A percentile compares a stretch with the other conserved stretches of the same genome.
These are phyloP conservation scores for Suricata suricatta DNA, from an alignment of 2,113 vertebrate species.

Conservation along the genomic window DNA sequence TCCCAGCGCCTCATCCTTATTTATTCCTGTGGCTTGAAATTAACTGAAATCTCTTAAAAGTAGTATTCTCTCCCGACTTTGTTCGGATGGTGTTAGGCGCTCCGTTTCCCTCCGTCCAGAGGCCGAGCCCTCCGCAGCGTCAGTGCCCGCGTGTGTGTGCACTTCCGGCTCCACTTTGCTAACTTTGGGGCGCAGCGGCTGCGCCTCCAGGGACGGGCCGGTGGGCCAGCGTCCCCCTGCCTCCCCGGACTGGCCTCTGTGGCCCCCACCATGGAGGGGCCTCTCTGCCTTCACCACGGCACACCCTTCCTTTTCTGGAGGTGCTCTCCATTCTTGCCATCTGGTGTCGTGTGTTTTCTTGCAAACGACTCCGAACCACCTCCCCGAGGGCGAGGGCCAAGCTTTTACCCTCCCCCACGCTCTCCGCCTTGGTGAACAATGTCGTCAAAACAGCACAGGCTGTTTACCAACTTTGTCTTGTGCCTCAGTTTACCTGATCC, in stretches of 20 bases:
- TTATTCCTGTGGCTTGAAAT: not conserved
- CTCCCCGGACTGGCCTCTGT: not conserved
- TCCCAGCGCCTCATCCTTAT: not conserved
- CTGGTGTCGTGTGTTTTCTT: not conserved
- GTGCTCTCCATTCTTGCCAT: fast-evolving
- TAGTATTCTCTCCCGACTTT: not conserved
- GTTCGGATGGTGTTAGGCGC: not conserved
- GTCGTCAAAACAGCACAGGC: fast-evolving
- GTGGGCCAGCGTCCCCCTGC: not conserved
- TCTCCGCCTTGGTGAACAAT: too few species aligned
- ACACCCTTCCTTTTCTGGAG: not conserved
- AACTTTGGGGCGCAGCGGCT: fast-evolving
- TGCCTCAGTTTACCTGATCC: too few species aligned
- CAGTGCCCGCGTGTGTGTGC: fast-evolving
- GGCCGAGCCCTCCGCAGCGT: fast-evolving
- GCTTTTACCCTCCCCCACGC: fast-evolving
- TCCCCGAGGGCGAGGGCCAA: fast-evolving
- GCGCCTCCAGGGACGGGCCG: fast-evolving
- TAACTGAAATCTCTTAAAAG: not conserved
- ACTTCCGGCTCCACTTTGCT: too few species aligned
- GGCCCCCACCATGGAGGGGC: not conserved
- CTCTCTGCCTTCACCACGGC: fast-evolving
- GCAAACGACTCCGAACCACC: not conserved
- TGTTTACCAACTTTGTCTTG: fast-evolving
- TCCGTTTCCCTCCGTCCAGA: not conserved